Evolutionary conservation across 2,888 invertebrate genomes (phyloP).

Genomic region (Anodontia alba): DNA sequence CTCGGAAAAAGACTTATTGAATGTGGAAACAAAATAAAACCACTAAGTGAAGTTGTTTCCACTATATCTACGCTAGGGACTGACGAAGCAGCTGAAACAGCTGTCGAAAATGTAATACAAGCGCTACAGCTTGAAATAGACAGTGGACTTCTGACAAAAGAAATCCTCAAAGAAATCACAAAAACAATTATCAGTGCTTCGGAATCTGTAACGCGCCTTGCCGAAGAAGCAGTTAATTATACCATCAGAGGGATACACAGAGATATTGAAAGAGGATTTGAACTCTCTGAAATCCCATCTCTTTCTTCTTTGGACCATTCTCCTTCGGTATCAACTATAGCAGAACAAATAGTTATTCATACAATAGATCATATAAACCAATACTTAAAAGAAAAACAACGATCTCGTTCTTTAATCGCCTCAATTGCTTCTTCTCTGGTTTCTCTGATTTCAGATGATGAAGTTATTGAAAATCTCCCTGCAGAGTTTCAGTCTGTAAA

Average conservation of each 20-base stretch:
- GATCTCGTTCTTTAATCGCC: slow-evolving; percentile 21
- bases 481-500: slow-evolving; percentile 30
- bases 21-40: slow-evolving; percentile 53
- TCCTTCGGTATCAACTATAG: slow-evolving; percentile 52
- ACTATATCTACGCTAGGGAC: slow-evolving; percentile 16
- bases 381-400: slow-evolving; percentile 42
- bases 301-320: slow-evolving; percentile 36
- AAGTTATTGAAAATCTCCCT: slow-evolving; percentile 19
- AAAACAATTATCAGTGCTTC: slow-evolving; percentile 46
- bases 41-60: not conserved
- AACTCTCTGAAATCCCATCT: slow-evolving; percentile 27
- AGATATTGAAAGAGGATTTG: slow-evolving; percentile 43
- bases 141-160: slow-evolving; percentile 50
- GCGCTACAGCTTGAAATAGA: slow-evolving; percentile 60
- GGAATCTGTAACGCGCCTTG: slow-evolving; percentile 33
- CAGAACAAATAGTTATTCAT: slow-evolving; percentile 55
- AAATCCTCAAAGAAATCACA: slow-evolving; percentile 61
- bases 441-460: slow-evolving; percentile 25
- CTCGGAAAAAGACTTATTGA: slow-evolving; percentile 56
- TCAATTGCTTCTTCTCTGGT: slow-evolving; percentile 54
- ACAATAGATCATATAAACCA: slow-evolving; percentile 54
- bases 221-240: slow-evolving; percentile 31
- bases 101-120: slow-evolving; percentile 57
- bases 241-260: slow-evolving; percentile 43
- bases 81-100: slow-evolving; percentile 47